A percentile compares a stretch with the other conserved stretches of the same genome.
Conservation (phyloP, 2,888 invertebrate species). For the Sphaerophoria taeniata region DNA sequence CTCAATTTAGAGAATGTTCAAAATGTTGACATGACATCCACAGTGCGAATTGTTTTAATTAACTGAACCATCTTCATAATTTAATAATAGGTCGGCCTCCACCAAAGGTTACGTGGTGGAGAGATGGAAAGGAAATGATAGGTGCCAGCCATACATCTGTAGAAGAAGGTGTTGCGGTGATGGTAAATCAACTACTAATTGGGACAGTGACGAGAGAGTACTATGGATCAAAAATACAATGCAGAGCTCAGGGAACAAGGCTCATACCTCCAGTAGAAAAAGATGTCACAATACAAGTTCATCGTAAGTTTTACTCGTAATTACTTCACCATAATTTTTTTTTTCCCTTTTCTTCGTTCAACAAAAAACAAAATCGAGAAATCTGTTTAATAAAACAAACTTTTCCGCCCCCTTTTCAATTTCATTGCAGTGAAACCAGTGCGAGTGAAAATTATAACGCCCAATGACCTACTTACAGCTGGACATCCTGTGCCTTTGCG, state of each 20-base stretch:
- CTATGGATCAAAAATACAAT: slow-evolving; percentile 89
- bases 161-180: slow-evolving; percentile 85
- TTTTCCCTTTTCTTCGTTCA: neutral
- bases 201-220: slow-evolving; percentile 88
- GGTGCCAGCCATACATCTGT: slow-evolving; percentile 87
- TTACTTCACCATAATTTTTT: slow-evolving; percentile 12
- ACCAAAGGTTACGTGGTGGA: slow-evolving; percentile 93
- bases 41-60: neutral
- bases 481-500: slow-evolving; percentile 89
- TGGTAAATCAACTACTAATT: slow-evolving; percentile 90
- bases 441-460: slow-evolving; percentile 89
- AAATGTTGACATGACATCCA: no score
- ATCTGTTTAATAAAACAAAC: slow-evolving; percentile 19
- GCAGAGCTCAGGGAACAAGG: slow-evolving; percentile 90
- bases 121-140: slow-evolving; percentile 89
- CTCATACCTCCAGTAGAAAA: slow-evolving; percentile 87
- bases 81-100: slow-evolving; percentile 88
- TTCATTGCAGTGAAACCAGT: slow-evolving; percentile 89
- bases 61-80: neutral
- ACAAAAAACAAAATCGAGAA: slow-evolving; percentile 16
- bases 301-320: slow-evolving; percentile 83
- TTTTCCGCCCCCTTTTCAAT: slow-evolving; percentile 34
- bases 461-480: slow-evolving; percentile 88
- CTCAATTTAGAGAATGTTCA: no score
- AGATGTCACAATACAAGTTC: slow-evolving; percentile 90